Evolutionary conservation across 92 coral and sea anemone genomes (phyloP), one percentile per base, ranked within the genome.

Genomic region (Porites lobata): DNA sequence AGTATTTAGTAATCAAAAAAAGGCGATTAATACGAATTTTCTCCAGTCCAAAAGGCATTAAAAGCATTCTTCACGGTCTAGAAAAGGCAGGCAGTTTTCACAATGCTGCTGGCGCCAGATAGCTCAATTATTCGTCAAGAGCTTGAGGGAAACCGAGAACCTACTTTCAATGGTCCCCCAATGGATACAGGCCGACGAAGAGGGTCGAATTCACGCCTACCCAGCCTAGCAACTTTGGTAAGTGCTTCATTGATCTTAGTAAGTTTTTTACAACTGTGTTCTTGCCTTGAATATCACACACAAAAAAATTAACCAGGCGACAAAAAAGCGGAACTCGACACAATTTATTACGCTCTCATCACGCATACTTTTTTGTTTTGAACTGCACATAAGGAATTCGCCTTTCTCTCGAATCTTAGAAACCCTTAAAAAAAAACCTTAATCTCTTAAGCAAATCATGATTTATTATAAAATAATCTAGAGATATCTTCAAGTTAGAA

Each of bases 151-250:
- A 84, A 61, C 5, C 52, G 32, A 20, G 64, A 73, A 14, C 52
- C 87, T 22, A 50, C 74, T 4, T 70, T 43, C 6, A 52, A 59
- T 13, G 63, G 58, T 24, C 74, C 79, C 20, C 73, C 87, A 51
- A 43, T 38, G 20, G 87, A 72, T 38, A 64, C 8, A 32, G 74
- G 80, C 12, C 50, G 80, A 32, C 61, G 89, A 26, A 57, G 89
- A 22, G 82, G 83, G 1, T 77, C 89, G 19, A 85, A 85, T 57
- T 85, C 84, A 5, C 83, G 94, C 2, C 91, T 95, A 11, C 98
- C 98, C 0, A 95, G 98, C 69, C 77, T 95, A 15, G 98, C 92
- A 2, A 95, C 98, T 0, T 67, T 95, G 91, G 98, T 95, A 69
- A 91, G 98, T 92, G 61, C 11, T 8, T 56, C 13, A 56, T 10